These are phyloP conservation scores for Eumeta japonica DNA, from an alignment of 1,140 invertebrate genomes.

Conservation along the genomic window DNA sequence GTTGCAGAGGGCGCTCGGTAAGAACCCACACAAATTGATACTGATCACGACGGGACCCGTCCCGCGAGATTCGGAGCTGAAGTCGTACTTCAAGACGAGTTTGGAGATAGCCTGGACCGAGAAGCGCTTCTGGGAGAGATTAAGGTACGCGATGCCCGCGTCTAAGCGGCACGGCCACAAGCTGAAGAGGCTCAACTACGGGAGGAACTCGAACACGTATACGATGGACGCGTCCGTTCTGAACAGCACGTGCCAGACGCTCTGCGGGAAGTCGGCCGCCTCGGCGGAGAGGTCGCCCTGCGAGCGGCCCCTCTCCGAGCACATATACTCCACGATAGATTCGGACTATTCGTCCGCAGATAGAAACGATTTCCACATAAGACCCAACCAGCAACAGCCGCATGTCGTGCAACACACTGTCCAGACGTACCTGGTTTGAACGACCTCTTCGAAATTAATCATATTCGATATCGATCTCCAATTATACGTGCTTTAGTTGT, in stretches of 20 bases:
- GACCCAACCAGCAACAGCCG: conserved; percentile 41
- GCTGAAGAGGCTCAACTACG: conserved; percentile 62
- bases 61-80: conserved; percentile 80
- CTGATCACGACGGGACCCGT: conserved; percentile 79
- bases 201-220: conserved; percentile 61
- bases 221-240: conserved; percentile 62
- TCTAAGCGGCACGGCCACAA: conserved; percentile 62
- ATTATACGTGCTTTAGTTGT: neutral
- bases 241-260: conserved; percentile 57
- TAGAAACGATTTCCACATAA: conserved; percentile 34
- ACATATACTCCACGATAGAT: conserved; percentile 83
- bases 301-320: conserved; percentile 73
- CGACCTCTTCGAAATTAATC: neutral
- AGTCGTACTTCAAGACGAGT: conserved; percentile 84
- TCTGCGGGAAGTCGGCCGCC: conserved; percentile 43
- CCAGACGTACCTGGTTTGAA: conserved; percentile 53
- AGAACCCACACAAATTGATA: conserved; percentile 78
- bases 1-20: conserved; percentile 79
- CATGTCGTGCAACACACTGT: conserved; percentile 49
- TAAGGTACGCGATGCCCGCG: conserved; percentile 82
- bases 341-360: conserved; percentile 67
- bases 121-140: conserved; percentile 87
- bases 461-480: neutral
- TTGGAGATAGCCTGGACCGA: conserved; percentile 84
- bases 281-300: conserved; percentile 54